Base-by-base conservation (phyloP, 2,113 vertebrate species). In the Tinamus guttatus region DNA sequence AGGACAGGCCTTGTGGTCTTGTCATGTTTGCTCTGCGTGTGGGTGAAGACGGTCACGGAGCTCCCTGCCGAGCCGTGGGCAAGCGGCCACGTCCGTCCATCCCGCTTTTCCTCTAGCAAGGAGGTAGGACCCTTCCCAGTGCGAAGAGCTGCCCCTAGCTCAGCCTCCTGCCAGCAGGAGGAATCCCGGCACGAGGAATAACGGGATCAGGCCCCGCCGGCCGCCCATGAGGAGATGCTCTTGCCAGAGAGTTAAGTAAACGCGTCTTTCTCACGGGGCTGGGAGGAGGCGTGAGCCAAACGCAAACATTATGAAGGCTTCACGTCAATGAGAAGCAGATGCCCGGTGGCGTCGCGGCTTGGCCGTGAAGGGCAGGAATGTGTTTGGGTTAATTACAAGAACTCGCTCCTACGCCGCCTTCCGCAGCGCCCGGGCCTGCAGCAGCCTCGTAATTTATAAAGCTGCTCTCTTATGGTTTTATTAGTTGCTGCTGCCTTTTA, bases 21-120 rank as follows among this genome's bases (percentile, higher is more conserved):
- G 45, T 16, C 25, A 22, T 51, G 69, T 41, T 73, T 11, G 30
- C 22, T 9, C 15, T 4, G 0, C 9, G 4, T 0, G 3, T 3
- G 54, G 30, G 27, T n/a, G 71, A n/a, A 43, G 32, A 27, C 13
- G 19, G 18, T 40, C 28, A 34, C 18, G 32, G 22, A 6, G 32
- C 34, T 70, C 25, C 45, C 15, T 36, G 36, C n/a, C 9, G 15
- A 34, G 68, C 45, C n/a, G 54, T 18, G 54, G 28, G 54, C 54
- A 58, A 10, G 28, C 8, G 30, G 54, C 54, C 30, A 10, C 16
- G 11, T 30, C 16, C 28, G 24, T 56, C 15, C 54, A 30, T 30
- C 27, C 54, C 16, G 16, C 27, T 15, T 30, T 17, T 15, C 27
- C 28, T 56, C 54, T 13, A 11, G 54, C 54, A 32, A 30, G 54